A percentile compares a stretch with the other conserved stretches of the same genome.
These are phyloP conservation scores for Stenotaenia linearis DNA, from an alignment of 2,888 invertebrate genomes.

Conservation along the genomic window DNA sequence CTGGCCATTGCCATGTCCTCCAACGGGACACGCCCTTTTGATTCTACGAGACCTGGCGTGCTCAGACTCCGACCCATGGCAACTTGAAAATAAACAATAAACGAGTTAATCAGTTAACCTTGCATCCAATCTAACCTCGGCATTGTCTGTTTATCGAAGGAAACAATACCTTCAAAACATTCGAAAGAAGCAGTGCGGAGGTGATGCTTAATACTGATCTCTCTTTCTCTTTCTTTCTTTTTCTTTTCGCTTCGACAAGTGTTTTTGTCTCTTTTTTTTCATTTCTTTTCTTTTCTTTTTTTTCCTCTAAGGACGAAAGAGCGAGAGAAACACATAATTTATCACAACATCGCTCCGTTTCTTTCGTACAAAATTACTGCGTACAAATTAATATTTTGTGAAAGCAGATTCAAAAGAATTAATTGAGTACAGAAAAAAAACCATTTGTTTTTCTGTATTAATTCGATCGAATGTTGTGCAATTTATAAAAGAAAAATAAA, in stretches of 20 bases:
- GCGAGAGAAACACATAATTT: neutral
- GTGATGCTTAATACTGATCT: neutral
- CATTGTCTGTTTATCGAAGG: too few relatives aligned
- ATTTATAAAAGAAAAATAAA: too few relatives aligned
- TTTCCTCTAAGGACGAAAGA: neutral
- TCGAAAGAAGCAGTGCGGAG: neutral
- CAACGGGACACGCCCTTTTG: conserved; percentile 78
- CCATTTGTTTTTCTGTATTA: too few relatives aligned
- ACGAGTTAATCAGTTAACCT: too few relatives aligned
- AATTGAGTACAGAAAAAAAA: too few relatives aligned
- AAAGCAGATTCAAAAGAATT: neutral
- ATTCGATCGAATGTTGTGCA: too few relatives aligned
- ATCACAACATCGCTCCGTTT: neutral
- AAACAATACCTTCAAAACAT: neutral
- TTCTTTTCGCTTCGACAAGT: neutral
- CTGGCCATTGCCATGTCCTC: conserved; percentile 61
- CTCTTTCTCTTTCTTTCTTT: neutral
- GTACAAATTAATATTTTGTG: neutral
- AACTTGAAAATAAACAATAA: conserved; percentile 53
- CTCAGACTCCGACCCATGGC: conserved; percentile 93
- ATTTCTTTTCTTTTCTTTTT: neutral
- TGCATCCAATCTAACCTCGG: too few relatives aligned
- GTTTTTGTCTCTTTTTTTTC: neutral
- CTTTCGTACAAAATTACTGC: neutral
- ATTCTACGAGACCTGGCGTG: conserved; percentile 91